Evolutionary conservation across 2,888 invertebrate genomes (phyloP).

Genomic region (Taphrorychus bicolor): DNA sequence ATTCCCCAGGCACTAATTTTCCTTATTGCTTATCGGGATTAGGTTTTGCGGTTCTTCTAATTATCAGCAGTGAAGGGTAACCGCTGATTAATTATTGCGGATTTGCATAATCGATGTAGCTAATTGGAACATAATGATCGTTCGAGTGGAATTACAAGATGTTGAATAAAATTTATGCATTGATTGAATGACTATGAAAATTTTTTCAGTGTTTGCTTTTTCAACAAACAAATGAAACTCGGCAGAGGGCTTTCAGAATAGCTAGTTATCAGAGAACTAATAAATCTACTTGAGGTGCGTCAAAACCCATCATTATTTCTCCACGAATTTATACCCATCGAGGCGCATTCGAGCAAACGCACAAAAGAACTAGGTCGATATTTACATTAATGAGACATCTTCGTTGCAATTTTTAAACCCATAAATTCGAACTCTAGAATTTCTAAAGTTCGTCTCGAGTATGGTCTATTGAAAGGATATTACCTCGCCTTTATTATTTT

Average conservation of each 20-base stretch:
- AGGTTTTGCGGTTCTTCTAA: conserved; percentile 8
- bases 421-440: background rate
- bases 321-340: background rate
- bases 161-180: background rate
- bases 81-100: background rate
- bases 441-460: background rate
- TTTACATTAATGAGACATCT: background rate
- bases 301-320: no score
- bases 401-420: background rate
- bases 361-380: background rate
- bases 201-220: no score
- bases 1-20: background rate
- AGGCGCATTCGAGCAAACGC: no score
- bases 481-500: background rate
- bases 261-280: no score
- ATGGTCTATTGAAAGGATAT: background rate
- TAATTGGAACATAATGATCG: background rate
- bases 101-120: conserved; percentile 4
- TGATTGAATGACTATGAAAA: background rate
- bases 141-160: background rate
- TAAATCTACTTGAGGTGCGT: no score
- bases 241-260: no score
- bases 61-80: background rate
- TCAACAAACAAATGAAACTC: no score
- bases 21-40: conserved; percentile 10